Evolutionary conservation across 2,113 vertebrate genomes (phyloP).

Genomic region (Pseudorasbora parva): DNA sequence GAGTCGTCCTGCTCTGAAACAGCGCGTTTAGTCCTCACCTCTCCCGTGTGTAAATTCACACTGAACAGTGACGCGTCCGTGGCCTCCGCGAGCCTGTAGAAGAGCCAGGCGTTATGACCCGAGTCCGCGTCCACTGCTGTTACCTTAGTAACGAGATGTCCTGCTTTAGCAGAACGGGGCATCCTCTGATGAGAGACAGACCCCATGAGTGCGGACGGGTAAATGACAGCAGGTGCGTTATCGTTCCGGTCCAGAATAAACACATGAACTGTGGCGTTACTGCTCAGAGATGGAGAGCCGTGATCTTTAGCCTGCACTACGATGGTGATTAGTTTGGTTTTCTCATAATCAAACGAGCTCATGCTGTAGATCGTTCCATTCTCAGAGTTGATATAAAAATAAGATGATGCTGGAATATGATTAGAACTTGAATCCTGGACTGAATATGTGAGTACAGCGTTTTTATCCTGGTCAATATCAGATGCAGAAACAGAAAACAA

Average conservation of each 20-base stretch:
- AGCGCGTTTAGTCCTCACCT: constrained; percentile 74
- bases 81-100: constrained; percentile 73
- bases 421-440: constrained; percentile 72
- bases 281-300: constrained; percentile 65
- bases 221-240: constrained; percentile 72
- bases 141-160: constrained; percentile 76
- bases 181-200: constrained; percentile 71
- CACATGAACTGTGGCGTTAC: constrained; percentile 74
- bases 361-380: constrained; percentile 78
- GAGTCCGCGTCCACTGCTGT: constrained; percentile 78
- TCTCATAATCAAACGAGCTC: constrained; percentile 82
- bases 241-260: constrained; percentile 81
- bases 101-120: constrained; percentile 79
- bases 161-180: constrained; percentile 70
- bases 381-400: constrained; percentile 80
- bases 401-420: constrained; percentile 75
- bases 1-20: constrained; percentile 70
- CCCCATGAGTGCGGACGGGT: constrained; percentile 66
- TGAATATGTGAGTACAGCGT: constrained; percentile 79
- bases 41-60: constrained; percentile 75
- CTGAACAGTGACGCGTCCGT: constrained; percentile 72
- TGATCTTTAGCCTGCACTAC: constrained; percentile 71
- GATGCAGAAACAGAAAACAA: constrained; percentile 78
- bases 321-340: constrained; percentile 78
- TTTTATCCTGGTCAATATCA: constrained; percentile 76